Evolutionary conservation across 2,113 vertebrate species (phyloP).

Genomic region (Ictalurus punctatus): DNA sequence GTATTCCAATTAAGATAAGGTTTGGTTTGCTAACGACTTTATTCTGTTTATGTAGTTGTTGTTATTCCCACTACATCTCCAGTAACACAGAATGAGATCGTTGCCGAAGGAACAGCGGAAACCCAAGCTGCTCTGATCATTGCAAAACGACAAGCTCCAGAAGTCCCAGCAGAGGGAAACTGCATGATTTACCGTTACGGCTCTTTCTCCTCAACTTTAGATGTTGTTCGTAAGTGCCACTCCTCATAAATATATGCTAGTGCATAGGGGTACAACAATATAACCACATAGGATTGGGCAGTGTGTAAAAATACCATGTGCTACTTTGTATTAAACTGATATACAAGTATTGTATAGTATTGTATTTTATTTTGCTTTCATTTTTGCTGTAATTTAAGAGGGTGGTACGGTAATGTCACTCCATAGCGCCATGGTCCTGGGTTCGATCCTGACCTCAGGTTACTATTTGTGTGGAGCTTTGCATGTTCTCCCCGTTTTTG

Average conservation of each 20-base stretch:
- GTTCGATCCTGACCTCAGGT: neutral
- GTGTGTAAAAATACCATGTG: neutral
- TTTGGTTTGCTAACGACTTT: neutral
- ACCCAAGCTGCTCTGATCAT: conserved; percentile 69
- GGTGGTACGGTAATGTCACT: neutral
- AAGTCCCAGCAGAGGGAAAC: conserved; percentile 63
- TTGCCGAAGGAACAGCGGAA: conserved; percentile 54
- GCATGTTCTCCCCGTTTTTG: neutral
- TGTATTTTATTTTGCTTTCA: neutral
- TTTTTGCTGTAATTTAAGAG: neutral
- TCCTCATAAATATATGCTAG: neutral
- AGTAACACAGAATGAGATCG: conserved; percentile 41
- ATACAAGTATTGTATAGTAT: neutral
- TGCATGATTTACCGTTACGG: conserved; percentile 89
- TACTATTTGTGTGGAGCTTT: neutral
- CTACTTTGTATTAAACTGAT: neutral
- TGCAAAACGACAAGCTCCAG: conserved; percentile 82
- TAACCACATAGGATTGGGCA: neutral
- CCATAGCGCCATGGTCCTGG: neutral
- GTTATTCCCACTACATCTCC: conserved; percentile 15
- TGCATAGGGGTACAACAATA: neutral
- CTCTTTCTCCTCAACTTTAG: conserved; percentile 78
- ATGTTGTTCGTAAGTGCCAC: conserved; percentile 82
- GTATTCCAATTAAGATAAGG: neutral
- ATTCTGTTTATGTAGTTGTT: conserved; percentile 7